Evolutionary conservation across 2,888 invertebrate species (phyloP).

Genomic region (Dasysyrphus albostriatus): DNA sequence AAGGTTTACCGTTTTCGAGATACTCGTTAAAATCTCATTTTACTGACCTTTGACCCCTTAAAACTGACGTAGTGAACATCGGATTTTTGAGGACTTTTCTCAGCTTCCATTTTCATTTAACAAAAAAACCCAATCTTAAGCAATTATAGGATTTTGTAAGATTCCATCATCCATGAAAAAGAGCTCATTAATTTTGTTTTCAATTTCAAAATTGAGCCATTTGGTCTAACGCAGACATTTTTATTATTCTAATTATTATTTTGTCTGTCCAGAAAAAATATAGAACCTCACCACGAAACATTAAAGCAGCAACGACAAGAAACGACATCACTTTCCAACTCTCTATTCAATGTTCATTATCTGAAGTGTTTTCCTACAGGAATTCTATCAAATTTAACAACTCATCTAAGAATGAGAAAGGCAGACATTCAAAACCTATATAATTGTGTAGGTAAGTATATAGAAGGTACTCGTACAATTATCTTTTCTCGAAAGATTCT

Average conservation of each 20-base stretch:
- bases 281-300: background rate
- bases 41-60: no score
- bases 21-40: no score
- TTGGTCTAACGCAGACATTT: constrained; percentile 6
- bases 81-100: no score
- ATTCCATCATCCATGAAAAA: no score
- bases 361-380: constrained; percentile 3
- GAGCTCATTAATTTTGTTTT: background rate
- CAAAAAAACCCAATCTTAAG: no score
- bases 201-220: background rate
- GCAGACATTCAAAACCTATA: background rate
- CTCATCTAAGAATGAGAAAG: constrained; percentile 3
- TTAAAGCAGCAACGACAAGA: background rate
- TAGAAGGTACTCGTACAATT: no score
- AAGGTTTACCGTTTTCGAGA: no score
- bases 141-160: no score
- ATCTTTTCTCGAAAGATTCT: constrained; percentile 43
- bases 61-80: no score
- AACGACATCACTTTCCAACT: background rate
- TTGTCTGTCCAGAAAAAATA: background rate
- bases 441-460: background rate
- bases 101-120: no score
- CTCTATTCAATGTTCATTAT: constrained; percentile 12
- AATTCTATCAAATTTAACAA: constrained; percentile 13
- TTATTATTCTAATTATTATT: background rate